Evolutionary conservation across 1,140 invertebrate species (phyloP).

Genomic region (Bombus soroeensis): DNA sequence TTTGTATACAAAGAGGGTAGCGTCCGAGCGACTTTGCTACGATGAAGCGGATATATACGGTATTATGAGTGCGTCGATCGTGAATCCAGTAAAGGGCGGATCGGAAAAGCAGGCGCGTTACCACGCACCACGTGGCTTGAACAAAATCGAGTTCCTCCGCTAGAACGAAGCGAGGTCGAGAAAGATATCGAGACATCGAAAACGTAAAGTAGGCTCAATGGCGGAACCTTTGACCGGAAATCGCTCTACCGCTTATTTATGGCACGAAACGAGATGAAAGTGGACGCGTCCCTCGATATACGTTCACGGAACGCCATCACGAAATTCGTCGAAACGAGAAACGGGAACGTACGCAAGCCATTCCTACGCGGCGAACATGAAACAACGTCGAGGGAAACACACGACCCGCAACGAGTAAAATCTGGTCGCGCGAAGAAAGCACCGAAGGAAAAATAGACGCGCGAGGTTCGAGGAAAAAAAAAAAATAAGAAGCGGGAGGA

Average conservation of each 20-base stretch:
- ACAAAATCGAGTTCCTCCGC: too few relatives aligned
- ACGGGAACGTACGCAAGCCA: background rate
- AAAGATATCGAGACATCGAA: background rate
- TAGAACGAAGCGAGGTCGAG: background rate
- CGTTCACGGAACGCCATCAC: background rate
- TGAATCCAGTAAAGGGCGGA: too few relatives aligned
- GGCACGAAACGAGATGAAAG: background rate
- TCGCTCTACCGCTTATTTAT: constrained; percentile 20
- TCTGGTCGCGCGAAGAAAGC: background rate
- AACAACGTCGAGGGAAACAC: accelerated
- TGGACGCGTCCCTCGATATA: too few relatives aligned
- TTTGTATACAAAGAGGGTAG: constrained; percentile 33
- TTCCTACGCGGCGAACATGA: background rate
- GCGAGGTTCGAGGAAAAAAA: background rate
- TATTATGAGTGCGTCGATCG: background rate
- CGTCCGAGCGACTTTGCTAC: background rate
- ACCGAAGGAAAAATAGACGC: too few relatives aligned
- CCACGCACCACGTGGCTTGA: constrained; percentile 17
- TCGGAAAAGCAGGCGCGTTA: background rate
- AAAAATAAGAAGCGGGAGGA: background rate
- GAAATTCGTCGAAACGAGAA: background rate
- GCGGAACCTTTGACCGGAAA: constrained; percentile 48
- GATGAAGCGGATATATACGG: background rate
- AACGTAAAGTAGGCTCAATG: constrained; percentile 1
- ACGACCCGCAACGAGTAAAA: background rate